A percentile compares a stretch with the other conserved stretches of the same genome.
These are phyloP conservation scores for Phaonia tiefii DNA, from an alignment of 2,888 invertebrate species.

Conservation along the genomic window DNA sequence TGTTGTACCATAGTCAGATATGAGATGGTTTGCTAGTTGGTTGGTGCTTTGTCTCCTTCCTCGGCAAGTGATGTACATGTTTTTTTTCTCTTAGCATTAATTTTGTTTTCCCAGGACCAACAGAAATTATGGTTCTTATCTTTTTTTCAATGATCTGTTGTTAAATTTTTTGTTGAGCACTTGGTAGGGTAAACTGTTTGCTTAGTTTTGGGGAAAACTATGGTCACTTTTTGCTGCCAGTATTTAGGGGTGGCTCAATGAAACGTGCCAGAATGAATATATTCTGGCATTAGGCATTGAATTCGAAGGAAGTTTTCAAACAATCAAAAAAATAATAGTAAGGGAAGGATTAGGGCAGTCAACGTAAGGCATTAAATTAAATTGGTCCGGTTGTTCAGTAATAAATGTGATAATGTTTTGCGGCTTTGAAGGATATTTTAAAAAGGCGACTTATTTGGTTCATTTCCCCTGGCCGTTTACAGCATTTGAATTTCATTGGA, in stretches of 20 bases:
- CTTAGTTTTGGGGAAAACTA: no score
- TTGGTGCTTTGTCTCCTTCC: background rate
- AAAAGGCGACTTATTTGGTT: no score
- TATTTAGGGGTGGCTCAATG: background rate
- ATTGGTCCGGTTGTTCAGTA: no score
- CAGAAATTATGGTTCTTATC: slow-evolving; percentile 13
- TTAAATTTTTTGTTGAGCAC: no score
- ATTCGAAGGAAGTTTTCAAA: background rate
- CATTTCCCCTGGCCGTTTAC: no score
- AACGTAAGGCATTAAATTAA: no score
- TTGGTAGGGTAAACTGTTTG: background rate
- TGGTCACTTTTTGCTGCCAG: background rate
- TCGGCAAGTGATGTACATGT: background rate
- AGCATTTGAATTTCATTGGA: no score
- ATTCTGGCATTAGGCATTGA: background rate
- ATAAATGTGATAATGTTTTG: no score
- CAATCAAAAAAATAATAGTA: no score
- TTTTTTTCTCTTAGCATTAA: background rate
- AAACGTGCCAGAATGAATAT: background rate
- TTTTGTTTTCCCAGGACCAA: slow-evolving; percentile 4
- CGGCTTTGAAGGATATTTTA: no score
- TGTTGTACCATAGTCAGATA: background rate
- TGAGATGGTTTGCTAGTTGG: background rate
- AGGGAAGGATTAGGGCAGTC: background rate
- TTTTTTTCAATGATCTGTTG: background rate